These are phyloP conservation scores for Ectropis grisescens DNA, from an alignment of 1,140 invertebrate genomes.

Conservation along the genomic window DNA sequence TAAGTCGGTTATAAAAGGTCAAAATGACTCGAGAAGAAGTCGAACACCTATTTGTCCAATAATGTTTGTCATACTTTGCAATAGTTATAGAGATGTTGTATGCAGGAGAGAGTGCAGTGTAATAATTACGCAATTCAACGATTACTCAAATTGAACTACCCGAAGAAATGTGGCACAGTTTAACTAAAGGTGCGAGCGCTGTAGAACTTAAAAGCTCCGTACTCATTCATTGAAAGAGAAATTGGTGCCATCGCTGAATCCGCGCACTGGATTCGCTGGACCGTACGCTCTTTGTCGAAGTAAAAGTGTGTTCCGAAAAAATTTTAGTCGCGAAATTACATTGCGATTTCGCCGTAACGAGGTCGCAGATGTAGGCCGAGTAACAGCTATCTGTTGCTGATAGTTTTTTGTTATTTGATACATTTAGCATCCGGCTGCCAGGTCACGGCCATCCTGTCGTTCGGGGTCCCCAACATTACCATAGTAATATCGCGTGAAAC, in stretches of 20 bases:
- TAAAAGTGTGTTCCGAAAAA: slow-evolving; percentile 69
- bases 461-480: slow-evolving; percentile 7
- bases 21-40: too few species aligned
- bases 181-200: too few species aligned
- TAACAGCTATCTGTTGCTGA: slow-evolving; percentile 59
- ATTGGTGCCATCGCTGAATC: slow-evolving; percentile 59
- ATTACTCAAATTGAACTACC: too few species aligned
- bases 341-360: slow-evolving; percentile 64
- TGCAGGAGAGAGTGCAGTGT: too few species aligned
- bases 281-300: slow-evolving; percentile 47
- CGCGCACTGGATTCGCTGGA: slow-evolving; percentile 19
- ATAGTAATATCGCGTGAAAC: slow-evolving; percentile 4
- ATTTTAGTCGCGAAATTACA: slow-evolving; percentile 65
- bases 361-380: slow-evolving; percentile 60
- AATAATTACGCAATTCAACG: too few species aligned
- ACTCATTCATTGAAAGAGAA: slow-evolving; percentile 59
- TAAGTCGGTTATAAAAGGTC: too few species aligned
- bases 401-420: slow-evolving; percentile 34
- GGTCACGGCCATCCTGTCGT: slow-evolving; percentile 43
- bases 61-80: too few species aligned
- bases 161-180: too few species aligned
- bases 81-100: too few species aligned
- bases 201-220: slow-evolving; percentile 4
- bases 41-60: too few species aligned
- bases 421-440: slow-evolving; percentile 28